These are phyloP conservation scores for Taenaris catops DNA, from an alignment of 2,888 invertebrate genomes.

Conservation along the genomic window DNA sequence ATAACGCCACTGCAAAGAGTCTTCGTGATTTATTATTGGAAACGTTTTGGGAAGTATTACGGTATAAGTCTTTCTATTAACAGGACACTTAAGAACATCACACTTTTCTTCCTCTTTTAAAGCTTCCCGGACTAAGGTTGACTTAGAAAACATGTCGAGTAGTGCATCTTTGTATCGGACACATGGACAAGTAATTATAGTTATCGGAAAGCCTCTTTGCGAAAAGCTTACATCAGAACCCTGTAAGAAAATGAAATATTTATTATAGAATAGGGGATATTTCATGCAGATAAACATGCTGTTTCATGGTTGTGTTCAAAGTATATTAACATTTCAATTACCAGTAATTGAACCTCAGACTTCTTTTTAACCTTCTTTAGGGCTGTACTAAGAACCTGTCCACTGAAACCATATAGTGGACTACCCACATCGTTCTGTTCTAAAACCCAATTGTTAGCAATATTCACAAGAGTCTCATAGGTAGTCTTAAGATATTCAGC, in stretches of 20 bases:
- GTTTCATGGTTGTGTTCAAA: too few relatives aligned
- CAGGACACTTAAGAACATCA: constrained; percentile 44
- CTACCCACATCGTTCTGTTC: constrained; percentile 50
- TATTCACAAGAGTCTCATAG: constrained; percentile 51
- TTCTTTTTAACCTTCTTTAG: constrained; percentile 61
- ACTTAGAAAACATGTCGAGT: constrained; percentile 42
- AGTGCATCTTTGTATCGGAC: constrained; percentile 47
- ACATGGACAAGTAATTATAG: constrained; percentile 54
- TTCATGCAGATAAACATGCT: too few relatives aligned
- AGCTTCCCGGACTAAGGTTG: constrained; percentile 39
- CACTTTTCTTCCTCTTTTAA: constrained; percentile 38
- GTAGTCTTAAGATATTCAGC: constrained; percentile 57
- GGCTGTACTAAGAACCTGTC: constrained; percentile 43
- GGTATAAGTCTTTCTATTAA: constrained; percentile 50
- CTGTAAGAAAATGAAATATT: constrained; percentile 34
- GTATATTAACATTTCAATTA: too few relatives aligned
- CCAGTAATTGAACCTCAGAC: constrained; percentile 54
- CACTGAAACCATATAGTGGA: constrained; percentile 51
- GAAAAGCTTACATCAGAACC: constrained; percentile 37
- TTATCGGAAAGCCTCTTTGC: constrained; percentile 62
- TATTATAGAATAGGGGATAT: too few relatives aligned
- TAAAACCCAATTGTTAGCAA: constrained; percentile 62
- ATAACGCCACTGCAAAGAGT: constrained; percentile 52
- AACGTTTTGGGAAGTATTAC: constrained; percentile 55
- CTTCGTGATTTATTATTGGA: constrained; percentile 47